phyloP scores from a whole-genome alignment of 2,888 invertebrate species.

The Apodemia hepburni region DNA sequence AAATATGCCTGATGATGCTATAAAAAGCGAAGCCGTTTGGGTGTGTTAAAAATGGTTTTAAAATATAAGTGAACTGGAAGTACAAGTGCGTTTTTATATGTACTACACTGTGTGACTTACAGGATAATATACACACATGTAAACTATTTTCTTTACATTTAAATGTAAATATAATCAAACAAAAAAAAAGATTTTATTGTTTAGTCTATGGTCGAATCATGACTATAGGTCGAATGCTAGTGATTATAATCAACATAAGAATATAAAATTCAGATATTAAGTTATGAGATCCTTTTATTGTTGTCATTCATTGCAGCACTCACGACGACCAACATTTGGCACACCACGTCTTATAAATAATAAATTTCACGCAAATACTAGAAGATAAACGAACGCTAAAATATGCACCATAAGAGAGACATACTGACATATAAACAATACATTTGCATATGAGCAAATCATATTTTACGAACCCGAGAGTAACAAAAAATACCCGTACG shows the following conservation, averaged over 20 bases:
- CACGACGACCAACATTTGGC: neutral
- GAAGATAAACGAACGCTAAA: neutral
- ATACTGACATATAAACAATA: neutral
- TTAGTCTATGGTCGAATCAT: too few species aligned
- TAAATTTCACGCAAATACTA: neutral
- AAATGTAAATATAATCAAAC: too few species aligned
- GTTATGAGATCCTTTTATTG: neutral
- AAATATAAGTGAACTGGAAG: too few species aligned
- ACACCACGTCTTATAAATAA: neutral
- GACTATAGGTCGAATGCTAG: too few species aligned
- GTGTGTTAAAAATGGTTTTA: too few species aligned
- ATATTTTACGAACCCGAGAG: conserved; percentile 6
- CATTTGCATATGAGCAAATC: neutral
- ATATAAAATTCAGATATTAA: conserved; percentile 2
- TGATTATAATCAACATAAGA: neutral
- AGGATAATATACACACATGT: too few species aligned
- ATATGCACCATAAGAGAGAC: neutral
- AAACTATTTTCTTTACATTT: too few species aligned
- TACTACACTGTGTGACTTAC: too few species aligned
- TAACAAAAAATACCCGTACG: conserved; percentile 14
- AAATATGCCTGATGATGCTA: too few species aligned
- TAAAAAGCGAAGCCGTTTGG: too few species aligned
- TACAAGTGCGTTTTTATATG: too few species aligned
- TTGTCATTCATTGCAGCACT: neutral
- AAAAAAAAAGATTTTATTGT: too few species aligned